phyloP scores from a whole-genome alignment of 2,888 invertebrate species.

The Acrobasis suavella region DNA sequence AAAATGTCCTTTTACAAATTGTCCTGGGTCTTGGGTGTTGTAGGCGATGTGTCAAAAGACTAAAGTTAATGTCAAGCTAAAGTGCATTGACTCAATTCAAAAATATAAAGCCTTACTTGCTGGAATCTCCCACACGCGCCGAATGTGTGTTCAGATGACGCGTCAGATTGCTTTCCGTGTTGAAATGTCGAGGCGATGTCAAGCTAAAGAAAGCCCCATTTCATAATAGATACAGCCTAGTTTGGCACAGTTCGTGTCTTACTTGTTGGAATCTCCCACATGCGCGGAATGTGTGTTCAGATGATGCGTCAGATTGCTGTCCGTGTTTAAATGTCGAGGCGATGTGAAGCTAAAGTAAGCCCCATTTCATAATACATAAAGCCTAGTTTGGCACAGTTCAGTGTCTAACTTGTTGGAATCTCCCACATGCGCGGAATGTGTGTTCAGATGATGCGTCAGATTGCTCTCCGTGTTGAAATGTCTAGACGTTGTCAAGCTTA shows the following conservation, averaged over 20 bases:
- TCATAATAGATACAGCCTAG: background rate
- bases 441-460: constrained; percentile 48
- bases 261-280: too few relatives aligned
- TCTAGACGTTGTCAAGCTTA: constrained; percentile 28
- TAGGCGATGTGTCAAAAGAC: too few relatives aligned
- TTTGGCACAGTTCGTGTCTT: too few relatives aligned
- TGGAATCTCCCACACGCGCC: constrained; percentile 44
- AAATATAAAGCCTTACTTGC: background rate
- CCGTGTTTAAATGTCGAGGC: constrained; percentile 45
- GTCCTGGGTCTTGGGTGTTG: too few relatives aligned
- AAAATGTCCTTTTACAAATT: too few relatives aligned
- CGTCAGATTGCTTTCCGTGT: constrained; percentile 38
- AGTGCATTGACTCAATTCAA: background rate
- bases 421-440: constrained; percentile 52
- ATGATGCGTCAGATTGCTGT: constrained; percentile 47
- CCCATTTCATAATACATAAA: background rate
- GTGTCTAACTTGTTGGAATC: too few relatives aligned
- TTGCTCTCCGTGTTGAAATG: constrained; percentile 46
- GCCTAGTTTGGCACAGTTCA: too few relatives aligned
- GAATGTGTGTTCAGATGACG: constrained; percentile 57
- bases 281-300: constrained; percentile 54
- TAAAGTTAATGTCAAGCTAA: too few relatives aligned
- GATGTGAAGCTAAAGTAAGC: background rate
- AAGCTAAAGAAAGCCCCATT: background rate
- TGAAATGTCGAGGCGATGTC: constrained; percentile 50